Percentiles rank a stretch among this genome's conserved stretches.
Evolutionary conservation across 2,113 vertebrate genomes (phyloP).

Genomic region (Microcebus murinus): DNA sequence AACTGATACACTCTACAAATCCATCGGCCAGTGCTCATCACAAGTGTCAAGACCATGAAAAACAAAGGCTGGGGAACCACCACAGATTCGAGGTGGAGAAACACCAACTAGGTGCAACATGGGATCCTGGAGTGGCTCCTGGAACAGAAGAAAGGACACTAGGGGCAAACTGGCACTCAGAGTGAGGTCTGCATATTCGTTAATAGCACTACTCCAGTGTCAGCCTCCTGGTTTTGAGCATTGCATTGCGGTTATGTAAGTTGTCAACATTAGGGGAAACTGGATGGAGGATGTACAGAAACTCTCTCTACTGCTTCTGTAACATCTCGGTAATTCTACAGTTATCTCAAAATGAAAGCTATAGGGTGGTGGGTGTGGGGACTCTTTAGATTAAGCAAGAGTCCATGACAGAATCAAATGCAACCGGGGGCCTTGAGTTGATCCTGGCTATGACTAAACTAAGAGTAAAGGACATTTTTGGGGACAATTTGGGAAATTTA

Average conservation of each 20-base stretch:
- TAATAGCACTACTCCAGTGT: fast-evolving
- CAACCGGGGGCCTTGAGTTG: neutral
- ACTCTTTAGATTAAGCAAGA: neutral
- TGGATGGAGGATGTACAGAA: neutral
- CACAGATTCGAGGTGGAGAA: neutral
- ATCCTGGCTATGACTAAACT: neutral
- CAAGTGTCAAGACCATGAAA: neutral
- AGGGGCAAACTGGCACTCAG: neutral
- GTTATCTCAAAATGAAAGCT: neutral
- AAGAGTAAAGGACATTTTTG: neutral
- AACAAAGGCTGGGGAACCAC: neutral
- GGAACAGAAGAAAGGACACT: neutral
- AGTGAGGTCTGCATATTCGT: fast-evolving
- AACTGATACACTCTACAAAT: neutral
- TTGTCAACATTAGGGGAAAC: neutral
- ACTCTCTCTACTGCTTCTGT: neutral
- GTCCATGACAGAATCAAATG: neutral
- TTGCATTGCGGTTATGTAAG: fast-evolving
- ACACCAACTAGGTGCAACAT: neutral
- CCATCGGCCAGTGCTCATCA: neutral
- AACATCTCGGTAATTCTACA: neutral
- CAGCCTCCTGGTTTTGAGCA: neutral
- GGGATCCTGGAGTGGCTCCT: neutral
- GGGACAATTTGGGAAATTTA: neutral
- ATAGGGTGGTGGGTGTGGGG: neutral